Evolutionary conservation across 2,888 invertebrate genomes (phyloP), one percentile per base, ranked within the genome.

Genomic region (Nomada goodeniana): DNA sequence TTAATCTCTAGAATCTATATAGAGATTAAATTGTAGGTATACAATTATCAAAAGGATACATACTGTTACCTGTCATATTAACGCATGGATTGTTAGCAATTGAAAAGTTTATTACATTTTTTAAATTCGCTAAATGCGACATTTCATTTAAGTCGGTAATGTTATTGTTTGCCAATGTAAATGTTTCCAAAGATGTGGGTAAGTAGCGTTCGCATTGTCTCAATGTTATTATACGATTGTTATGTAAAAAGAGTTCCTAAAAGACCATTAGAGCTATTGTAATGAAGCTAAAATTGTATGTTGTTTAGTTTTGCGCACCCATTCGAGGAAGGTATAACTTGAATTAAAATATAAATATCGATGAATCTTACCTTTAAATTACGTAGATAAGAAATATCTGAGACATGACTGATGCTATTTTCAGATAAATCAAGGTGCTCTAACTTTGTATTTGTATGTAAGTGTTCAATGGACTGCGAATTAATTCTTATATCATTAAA

Each of bases 31-130:
- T 13, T 47, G 57, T 44, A 59, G 61, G 11, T 60, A 18, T 29
- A 36, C 10, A 47, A 52, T 50, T 55, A 59, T 72, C 74, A 89
- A 95, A 96, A 96, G 96, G 96, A 96, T 96, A 97, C 98, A 97
- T 95, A 91, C 96, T 96, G 90, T 96, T 96, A 87, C 96, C 96
- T 78, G 96, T 96, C 96, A 97, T 96, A 83, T 95, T 95, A 63
- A 98, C 96, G 93, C 98, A 98, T 0, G 98, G 98, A 94, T 98
- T 98, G 82, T 97, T 97, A 91, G 96, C 96, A 82, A 98, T 95
- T 20, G 98, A 97, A 89, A 98, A 96, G 94, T 97, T 97, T 81
- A 97, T 96, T 86, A 98, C 94, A 91, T 96, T 96, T 60, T 95
- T 95, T 83, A 98, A 94, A 93, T 97, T 96, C 69, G 96, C 96